Base-by-base conservation (phyloP, 2,888 invertebrate species). In the Amblyteles armatorius region DNA sequence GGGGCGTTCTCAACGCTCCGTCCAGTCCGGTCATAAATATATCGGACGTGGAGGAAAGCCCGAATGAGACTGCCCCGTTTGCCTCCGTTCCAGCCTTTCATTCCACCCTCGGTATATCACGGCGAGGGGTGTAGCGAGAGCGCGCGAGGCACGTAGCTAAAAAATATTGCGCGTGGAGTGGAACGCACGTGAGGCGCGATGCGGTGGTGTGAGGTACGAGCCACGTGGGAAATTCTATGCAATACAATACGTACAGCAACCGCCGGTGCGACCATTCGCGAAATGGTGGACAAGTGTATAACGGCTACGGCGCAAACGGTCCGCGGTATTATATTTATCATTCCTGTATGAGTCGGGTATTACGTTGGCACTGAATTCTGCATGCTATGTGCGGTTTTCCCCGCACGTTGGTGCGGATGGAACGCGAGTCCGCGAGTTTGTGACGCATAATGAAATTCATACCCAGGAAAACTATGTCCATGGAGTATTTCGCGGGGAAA, bases 171-270 rank as follows among this genome's bases (percentile, higher is more conserved):
- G 65, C 48, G 6, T 36, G 22, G 63, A 52, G 78, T 65, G 16
- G 36, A 55, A 48, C 52, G 19, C 68, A 50, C 16, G 26, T n/a
- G 65, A 5, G 50, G 22, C n/a, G 19, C 57, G 26, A 44, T 72
- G 72, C 29, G 57, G 36, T 48, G 57, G 69, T 65, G 73, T 44
- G 77, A 69, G 81, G 69, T 63, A 78, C 81, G 80, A 78, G 82
- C 78, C 84, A 87, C 82, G 84, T 87, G 87, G 85, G 82, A 87
- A 87, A 87, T 85, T 80, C 85, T 85, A 87, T 85, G 84, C 78
- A 79, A 83, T 85, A 80, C 82, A 80, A 82, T 79, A 72, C 73
- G 72, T 48, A 73, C 40, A 55, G 40, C 63, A 60, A 55, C 26
- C 55, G 55, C 63, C 44, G 69, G n/a, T 48, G n/a, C 57, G 76